Conservation (phyloP, 2,113 vertebrate species). For the Syrmaticus mikado region DNA sequence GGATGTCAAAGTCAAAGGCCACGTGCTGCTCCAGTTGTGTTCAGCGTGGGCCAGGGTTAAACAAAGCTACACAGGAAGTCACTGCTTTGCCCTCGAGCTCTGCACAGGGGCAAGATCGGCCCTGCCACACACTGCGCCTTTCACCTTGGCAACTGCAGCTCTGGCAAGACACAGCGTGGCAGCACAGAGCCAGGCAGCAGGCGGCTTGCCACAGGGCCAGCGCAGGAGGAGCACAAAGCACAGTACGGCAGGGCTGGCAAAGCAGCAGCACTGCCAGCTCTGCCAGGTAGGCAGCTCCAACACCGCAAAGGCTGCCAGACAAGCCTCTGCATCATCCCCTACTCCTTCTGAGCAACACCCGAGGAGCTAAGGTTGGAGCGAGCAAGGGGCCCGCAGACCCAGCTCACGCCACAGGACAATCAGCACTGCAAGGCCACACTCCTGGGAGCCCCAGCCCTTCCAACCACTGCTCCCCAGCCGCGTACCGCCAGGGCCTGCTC, state of each 20-base stretch:
- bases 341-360: neutral
- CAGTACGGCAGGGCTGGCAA: rapidly evolving
- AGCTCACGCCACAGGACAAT: rapidly evolving
- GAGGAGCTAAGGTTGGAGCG: rapidly evolving
- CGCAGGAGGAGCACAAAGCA: rapidly evolving
- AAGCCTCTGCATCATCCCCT: neutral
- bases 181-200: neutral
- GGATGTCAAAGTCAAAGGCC: neutral
- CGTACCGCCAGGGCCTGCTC: conserved; percentile 90
- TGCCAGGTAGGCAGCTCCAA: neutral
- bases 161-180: rapidly evolving
- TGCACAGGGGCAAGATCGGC: neutral
- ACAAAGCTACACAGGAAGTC: neutral
- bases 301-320: neutral
- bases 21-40: rapidly evolving
- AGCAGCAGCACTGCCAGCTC: neutral
- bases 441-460: rapidly evolving
- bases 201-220: neutral
- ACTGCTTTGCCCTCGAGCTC: neutral
- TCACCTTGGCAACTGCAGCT: too few species aligned
- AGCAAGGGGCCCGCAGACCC: neutral
- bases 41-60: neutral
- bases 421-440: rapidly evolving
- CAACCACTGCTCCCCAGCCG: rapidly evolving
- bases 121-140: neutral